Conservation (phyloP, 2,888 invertebrate species). For the Trilocha varians region DNA sequence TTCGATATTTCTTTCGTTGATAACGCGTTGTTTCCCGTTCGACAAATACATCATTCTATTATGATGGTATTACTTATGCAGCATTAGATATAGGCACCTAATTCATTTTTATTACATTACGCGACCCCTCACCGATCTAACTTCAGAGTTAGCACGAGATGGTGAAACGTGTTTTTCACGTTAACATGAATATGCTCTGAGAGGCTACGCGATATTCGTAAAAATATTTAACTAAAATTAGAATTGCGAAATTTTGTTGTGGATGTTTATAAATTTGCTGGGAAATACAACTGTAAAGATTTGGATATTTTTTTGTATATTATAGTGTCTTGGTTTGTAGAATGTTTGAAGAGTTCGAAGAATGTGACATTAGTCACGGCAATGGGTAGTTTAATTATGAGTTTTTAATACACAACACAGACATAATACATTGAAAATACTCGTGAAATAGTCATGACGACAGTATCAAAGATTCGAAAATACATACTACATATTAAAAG, state of each 20-base stretch:
- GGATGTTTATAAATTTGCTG: no score
- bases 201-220: not conserved
- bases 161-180: not conserved
- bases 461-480: no score
- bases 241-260: not conserved
- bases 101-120: conserved; percentile 1
- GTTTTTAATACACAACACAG: no score
- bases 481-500: no score
- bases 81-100: conserved; percentile 2
- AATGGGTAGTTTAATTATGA: no score
- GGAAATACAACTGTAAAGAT: no score
- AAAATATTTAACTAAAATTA: conserved; percentile 1
- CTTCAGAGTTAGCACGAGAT: conserved; percentile 1
- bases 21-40: not conserved
- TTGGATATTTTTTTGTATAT: no score
- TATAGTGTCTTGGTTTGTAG: no score
- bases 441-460: no score
- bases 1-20: not conserved
- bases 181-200: not conserved
- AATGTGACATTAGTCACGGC: no score
- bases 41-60: conserved; percentile 1
- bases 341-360: no score
- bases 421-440: no score
- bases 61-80: conserved; percentile 3
- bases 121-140: not conserved